Evolutionary conservation across 2,113 vertebrate species (phyloP).

Genomic region (Dolichotis patagonum): DNA sequence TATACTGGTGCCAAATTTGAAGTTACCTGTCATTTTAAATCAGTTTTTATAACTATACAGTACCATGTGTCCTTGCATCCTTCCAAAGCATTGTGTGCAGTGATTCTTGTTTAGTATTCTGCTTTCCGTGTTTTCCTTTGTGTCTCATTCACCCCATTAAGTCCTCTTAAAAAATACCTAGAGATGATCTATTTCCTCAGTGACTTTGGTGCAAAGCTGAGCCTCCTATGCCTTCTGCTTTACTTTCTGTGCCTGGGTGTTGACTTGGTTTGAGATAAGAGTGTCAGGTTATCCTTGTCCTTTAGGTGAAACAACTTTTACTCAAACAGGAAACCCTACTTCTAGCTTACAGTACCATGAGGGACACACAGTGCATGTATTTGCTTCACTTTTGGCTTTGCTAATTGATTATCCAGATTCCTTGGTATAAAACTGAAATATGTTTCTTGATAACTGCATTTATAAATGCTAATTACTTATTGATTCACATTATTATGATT

Average conservation of each 20-base stretch:
- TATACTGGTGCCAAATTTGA: not conserved
- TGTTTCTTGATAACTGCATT: constrained; percentile 63
- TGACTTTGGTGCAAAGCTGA: not conserved
- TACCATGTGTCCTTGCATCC: not conserved
- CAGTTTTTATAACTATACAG: not conserved
- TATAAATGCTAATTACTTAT: constrained; percentile 79
- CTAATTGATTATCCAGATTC: constrained; percentile 55
- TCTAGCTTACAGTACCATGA: not conserved
- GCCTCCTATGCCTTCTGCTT: not conserved
- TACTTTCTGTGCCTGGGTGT: not conserved
- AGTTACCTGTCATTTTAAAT: constrained; percentile 7
- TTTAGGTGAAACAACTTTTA: not conserved
- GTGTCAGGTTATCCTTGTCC: not conserved
- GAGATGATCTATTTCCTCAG: not conserved
- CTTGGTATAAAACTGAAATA: constrained; percentile 76
- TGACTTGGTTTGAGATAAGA: not conserved
- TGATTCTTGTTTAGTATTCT: not conserved
- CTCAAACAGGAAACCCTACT: not conserved
- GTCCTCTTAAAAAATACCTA: not conserved
- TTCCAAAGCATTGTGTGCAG: not conserved
- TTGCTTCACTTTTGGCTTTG: constrained; percentile 28
- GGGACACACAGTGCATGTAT: not conserved
- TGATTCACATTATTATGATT: constrained; percentile 75
- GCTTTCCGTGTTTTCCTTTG: not conserved
- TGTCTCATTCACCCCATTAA: not conserved